Evolutionary conservation across 2,797 vertebrate species (phyloP).

Genomic region (Eremophila alpestris): DNA sequence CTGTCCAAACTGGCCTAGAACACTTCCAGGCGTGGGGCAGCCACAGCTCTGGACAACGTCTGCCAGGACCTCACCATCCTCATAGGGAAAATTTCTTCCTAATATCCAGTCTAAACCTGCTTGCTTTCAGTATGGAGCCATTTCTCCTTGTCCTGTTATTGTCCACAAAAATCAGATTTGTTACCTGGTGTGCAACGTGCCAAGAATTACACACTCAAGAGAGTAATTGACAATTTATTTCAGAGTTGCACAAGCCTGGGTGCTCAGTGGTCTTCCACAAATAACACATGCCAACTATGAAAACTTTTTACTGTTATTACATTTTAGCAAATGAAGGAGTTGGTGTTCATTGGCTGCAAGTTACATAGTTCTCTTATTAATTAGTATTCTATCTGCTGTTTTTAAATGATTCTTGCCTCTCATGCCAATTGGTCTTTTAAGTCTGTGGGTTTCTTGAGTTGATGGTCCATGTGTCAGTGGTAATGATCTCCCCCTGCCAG

Average conservation of each 20-base stretch:
- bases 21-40: neutral
- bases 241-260: neutral
- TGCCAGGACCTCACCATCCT: neutral
- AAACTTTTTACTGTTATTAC: neutral
- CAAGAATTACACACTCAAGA: neutral
- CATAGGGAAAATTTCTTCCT: neutral
- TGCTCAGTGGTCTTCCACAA: neutral
- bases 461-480: neutral
- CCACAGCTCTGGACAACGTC: neutral
- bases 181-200: neutral
- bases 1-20: accelerated
- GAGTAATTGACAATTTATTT: neutral
- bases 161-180: neutral
- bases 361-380: neutral
- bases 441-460: neutral
- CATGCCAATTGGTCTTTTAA: neutral
- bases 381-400: neutral
- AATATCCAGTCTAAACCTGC: neutral
- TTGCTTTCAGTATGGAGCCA: neutral
- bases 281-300: neutral
- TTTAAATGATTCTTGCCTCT: neutral
- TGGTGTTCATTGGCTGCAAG: neutral
- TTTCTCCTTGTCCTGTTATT: neutral
- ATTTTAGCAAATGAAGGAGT: neutral
- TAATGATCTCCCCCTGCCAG: neutral